Evolutionary conservation across 2,113 vertebrate genomes (phyloP).

Genomic region (Microcebus lehilahytsara): DNA sequence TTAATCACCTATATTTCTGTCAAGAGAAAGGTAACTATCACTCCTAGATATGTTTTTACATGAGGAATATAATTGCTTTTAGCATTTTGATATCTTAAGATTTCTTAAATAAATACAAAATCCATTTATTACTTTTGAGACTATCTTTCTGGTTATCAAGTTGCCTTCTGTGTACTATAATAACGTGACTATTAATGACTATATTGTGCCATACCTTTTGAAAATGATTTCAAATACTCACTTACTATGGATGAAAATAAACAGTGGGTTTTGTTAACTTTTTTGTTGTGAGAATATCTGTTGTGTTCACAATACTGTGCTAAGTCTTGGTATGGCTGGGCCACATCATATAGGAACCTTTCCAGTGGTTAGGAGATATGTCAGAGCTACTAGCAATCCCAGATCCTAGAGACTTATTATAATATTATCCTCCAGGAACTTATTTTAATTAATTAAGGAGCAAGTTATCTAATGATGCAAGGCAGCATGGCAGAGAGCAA

Average conservation of each 20-base stretch:
- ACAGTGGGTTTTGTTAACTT: neutral
- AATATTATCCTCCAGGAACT: neutral
- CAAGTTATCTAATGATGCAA: neutral
- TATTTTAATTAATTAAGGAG: constrained; percentile 8
- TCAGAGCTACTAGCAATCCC: neutral
- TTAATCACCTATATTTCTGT: neutral
- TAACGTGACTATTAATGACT: constrained; percentile 11
- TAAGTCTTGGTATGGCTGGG: neutral
- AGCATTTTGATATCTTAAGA: constrained; percentile 2
- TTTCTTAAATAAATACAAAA: constrained; percentile 29
- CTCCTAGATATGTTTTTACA: neutral
- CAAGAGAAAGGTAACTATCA: neutral
- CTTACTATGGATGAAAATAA: neutral
- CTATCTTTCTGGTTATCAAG: neutral
- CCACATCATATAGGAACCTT: neutral
- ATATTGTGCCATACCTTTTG: neutral
- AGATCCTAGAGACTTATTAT: neutral
- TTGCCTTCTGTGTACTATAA: neutral
- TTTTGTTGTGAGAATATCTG: neutral
- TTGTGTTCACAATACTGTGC: neutral
- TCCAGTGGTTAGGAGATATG: neutral
- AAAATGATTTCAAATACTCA: constrained; percentile 34
- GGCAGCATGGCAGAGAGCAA: neutral
- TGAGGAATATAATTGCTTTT: neutral
- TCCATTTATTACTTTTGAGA: neutral